phyloP scores from a whole-genome alignment of 1,140 invertebrate species.

The Drosophila kurseongensis region DNA sequence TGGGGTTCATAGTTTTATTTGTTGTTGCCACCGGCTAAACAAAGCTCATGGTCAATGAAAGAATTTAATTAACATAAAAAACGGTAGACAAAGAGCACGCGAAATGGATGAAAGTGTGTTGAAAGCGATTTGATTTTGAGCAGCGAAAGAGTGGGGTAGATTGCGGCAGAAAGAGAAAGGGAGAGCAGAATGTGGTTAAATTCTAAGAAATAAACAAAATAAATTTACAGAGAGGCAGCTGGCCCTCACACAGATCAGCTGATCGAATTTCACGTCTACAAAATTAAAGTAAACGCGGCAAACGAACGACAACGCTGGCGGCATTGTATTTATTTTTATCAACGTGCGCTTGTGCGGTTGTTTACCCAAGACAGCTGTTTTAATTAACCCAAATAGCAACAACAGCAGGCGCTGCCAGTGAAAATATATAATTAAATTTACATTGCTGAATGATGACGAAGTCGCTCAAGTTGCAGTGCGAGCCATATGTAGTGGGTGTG shows the following conservation, averaged over 20 bases:
- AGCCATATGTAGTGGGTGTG: background rate
- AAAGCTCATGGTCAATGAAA: slow-evolving; percentile 78
- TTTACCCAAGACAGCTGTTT: slow-evolving; percentile 74
- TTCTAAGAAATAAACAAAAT: slow-evolving; percentile 21
- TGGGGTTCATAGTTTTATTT: slow-evolving; percentile 15
- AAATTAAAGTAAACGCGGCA: slow-evolving; percentile 40
- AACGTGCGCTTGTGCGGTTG: slow-evolving; percentile 28
- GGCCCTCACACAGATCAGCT: slow-evolving; percentile 70
- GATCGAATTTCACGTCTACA: slow-evolving; percentile 74
- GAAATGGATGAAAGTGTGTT: slow-evolving; percentile 52
- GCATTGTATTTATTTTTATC: slow-evolving; percentile 61
- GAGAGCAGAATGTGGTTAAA: slow-evolving; percentile 19
- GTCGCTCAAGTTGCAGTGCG: background rate
- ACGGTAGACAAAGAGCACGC: slow-evolving; percentile 39
- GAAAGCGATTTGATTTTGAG: slow-evolving; percentile 62
- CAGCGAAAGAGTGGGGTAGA: slow-evolving; percentile 31
- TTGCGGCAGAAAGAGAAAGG: slow-evolving; percentile 9
- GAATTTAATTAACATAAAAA: slow-evolving; percentile 78
- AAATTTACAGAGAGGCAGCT: slow-evolving; percentile 31
- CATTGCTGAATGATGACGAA: slow-evolving; percentile 29
- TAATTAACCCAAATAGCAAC: slow-evolving; percentile 74
- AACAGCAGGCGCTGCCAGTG: slow-evolving; percentile 29
- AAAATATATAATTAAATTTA: slow-evolving; percentile 50
- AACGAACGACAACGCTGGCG: slow-evolving; percentile 20
- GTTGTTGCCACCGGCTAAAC: slow-evolving; percentile 23